Percentiles rank a stretch among this genome's conserved stretches.
Conservation (phyloP, 2,888 invertebrate species). For the Adineta ricciae region DNA sequence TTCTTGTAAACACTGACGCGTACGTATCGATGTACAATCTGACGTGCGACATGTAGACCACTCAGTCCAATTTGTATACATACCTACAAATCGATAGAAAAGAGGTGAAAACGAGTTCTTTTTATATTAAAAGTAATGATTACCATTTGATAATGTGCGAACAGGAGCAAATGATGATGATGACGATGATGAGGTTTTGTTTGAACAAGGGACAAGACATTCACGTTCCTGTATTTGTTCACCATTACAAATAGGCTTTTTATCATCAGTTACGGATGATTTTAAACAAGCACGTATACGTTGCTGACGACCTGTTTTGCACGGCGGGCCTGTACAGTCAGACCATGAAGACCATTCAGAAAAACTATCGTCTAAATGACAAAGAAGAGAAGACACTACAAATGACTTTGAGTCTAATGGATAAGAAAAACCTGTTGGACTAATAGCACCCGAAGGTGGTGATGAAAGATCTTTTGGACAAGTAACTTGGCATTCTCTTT, state of each 20-base stretch:
- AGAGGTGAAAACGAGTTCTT: not conserved
- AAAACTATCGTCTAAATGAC: not conserved
- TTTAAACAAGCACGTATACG: not conserved
- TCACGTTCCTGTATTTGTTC: constrained; percentile 19
- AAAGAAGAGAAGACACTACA: not conserved
- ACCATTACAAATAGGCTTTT: not conserved
- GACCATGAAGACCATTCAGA: not conserved
- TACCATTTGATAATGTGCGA: not conserved
- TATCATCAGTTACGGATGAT: not conserved
- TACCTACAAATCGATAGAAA: not conserved
- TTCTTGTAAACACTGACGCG: not conserved
- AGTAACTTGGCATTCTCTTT: constrained; percentile 1
- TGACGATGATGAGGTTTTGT: not conserved
- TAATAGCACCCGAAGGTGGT: not conserved
- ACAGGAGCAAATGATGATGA: not conserved
- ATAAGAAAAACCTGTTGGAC: not conserved
- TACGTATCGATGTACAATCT: not conserved
- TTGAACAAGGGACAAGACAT: not conserved
- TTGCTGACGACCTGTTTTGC: not conserved
- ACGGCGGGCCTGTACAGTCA: not conserved
- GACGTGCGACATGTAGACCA: not conserved
- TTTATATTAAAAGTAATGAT: not conserved
- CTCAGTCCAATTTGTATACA: not conserved
- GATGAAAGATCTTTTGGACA: constrained; percentile 4
- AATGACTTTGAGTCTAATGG: not conserved